A percentile compares a stretch with the other conserved stretches of the same genome.
Conservation (phyloP, 2,888 invertebrate species). For the Thera obeliscata region DNA sequence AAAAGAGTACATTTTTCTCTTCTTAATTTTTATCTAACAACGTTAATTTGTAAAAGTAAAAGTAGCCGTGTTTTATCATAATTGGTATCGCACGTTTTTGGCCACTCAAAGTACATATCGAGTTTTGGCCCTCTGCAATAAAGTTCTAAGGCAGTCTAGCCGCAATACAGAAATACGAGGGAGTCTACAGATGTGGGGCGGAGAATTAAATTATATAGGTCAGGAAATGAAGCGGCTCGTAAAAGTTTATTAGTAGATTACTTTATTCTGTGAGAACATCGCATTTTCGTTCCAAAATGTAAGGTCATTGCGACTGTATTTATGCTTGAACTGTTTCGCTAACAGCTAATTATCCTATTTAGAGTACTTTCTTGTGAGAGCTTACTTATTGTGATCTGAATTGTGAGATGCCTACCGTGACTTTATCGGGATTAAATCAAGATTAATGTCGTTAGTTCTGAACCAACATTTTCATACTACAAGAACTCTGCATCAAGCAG, state of each 20-base stretch:
- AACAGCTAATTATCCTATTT: neutral
- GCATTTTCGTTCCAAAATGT: constrained; percentile 15
- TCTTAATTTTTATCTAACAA: too few species aligned
- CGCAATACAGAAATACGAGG: constrained; percentile 17
- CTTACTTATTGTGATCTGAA: neutral
- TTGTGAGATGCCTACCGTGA: too few species aligned
- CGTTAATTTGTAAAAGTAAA: too few species aligned
- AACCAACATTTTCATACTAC: too few species aligned
- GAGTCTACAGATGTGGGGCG: constrained; percentile 18
- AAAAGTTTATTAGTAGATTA: constrained; percentile 30
- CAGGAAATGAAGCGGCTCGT: constrained; percentile 27
- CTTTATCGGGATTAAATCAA: too few species aligned
- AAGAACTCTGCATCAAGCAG: too few species aligned
- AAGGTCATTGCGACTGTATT: constrained; percentile 5
- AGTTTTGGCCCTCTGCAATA: neutral
- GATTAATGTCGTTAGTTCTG: too few species aligned
- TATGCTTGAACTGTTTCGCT: neutral
- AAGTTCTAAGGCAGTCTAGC: constrained; percentile 20
- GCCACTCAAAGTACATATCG: neutral
- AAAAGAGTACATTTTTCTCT: too few species aligned
- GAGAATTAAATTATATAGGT: constrained; percentile 32
- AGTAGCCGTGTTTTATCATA: neutral
- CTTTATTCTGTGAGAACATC: constrained; percentile 17
- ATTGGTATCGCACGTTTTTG: neutral
- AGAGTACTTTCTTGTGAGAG: neutral